Base-by-base conservation (phyloP, 2,888 invertebrate genomes). In the Ceramica pisi region DNA sequence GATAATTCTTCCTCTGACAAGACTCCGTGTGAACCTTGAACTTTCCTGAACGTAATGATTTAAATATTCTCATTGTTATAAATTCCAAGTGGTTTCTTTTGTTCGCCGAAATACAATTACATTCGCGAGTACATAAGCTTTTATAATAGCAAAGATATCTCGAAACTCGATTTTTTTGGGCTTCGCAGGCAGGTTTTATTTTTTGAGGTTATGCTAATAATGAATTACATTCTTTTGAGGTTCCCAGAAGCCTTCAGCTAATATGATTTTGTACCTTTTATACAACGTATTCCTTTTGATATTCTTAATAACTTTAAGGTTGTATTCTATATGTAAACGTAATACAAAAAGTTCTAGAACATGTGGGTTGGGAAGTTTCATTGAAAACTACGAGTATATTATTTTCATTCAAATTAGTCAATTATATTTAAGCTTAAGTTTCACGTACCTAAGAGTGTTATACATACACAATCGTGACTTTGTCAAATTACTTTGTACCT, bases 61-160 rank as follows among this genome's bases (percentile, higher is more conserved):
- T 75, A 64, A 75, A 75, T 60, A 78, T 64, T 75, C 75, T 59
- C 44, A 71, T 78, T 71, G 78, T 75, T 60, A 64, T 64, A 61
- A 68, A 75, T 59, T 59, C 53, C 9, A n/a, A 78, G 59, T 71
- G 75, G 71, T 71, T 75, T 53, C 78, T 71, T 75, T 75, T 75
- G 78, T 75, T 78, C 59, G 75, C n/a, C 6, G 48, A 71, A 78
- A 75, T 60, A 78, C 75, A 75, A 78, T 78, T 75, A 75, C 78
- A 63, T 75, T 71, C 16, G 10, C 44, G 71, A 64, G 48, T 71
- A 71, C 48, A 63, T 71, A 63, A 64, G 75, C 71, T 59, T 78
- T 53, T 71, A 53, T 75, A 78, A 71, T 50, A 60, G 59, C 23
- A 57, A 60, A 78, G 44, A 60, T 75, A 71, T 78, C 75, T 63